These are phyloP conservation scores for Crenichthys baileyi DNA, from an alignment of 2,797 vertebrate species.

Conservation along the genomic window DNA sequence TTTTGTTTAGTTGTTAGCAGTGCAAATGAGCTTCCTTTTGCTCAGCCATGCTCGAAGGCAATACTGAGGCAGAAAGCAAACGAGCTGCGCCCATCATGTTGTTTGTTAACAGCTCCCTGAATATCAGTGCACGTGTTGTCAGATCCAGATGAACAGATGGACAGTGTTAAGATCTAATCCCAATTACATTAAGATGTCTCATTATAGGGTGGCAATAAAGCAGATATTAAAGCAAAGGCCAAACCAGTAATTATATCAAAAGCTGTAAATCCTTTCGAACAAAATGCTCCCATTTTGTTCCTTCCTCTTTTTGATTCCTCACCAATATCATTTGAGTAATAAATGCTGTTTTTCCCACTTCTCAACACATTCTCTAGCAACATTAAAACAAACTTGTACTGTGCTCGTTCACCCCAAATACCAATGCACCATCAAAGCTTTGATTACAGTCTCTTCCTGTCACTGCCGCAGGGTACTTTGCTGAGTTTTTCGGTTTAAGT, in stretches of 20 bases:
- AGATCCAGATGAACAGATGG: slow-evolving; percentile 23
- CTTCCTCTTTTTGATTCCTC: slow-evolving; percentile 10
- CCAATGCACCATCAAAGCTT: slow-evolving; percentile 41
- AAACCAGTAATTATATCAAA: slow-evolving; percentile 4
- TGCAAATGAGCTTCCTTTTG: slow-evolving; percentile 10
- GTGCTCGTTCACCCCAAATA: slow-evolving; percentile 56
- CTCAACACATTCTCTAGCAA: slow-evolving; percentile 31
- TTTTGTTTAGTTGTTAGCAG: slow-evolving; percentile 10
- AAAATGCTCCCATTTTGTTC: slow-evolving; percentile 3
- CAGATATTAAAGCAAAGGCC: slow-evolving; percentile 15
- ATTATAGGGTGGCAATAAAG: slow-evolving; percentile 15
- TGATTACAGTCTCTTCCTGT: slow-evolving; percentile 53
- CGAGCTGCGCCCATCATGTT: neutral
- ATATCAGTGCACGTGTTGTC: neutral
- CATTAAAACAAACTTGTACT: slow-evolving; percentile 47
- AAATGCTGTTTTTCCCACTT: slow-evolving; percentile 6
- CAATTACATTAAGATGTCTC: slow-evolving; percentile 4
- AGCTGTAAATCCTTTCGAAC: slow-evolving; percentile 11
- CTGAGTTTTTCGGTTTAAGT: slow-evolving; percentile 15
- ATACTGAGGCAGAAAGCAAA: neutral
- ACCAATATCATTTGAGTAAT: slow-evolving; percentile 30
- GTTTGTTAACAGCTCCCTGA: neutral
- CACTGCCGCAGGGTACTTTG: slow-evolving; percentile 19
- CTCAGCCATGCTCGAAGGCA: neutral
- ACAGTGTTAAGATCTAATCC: neutral